Evolutionary conservation across 2,797 vertebrate genomes (phyloP), one percentile per base, ranked within the genome.

Genomic region (Gallinago nigripennis): DNA sequence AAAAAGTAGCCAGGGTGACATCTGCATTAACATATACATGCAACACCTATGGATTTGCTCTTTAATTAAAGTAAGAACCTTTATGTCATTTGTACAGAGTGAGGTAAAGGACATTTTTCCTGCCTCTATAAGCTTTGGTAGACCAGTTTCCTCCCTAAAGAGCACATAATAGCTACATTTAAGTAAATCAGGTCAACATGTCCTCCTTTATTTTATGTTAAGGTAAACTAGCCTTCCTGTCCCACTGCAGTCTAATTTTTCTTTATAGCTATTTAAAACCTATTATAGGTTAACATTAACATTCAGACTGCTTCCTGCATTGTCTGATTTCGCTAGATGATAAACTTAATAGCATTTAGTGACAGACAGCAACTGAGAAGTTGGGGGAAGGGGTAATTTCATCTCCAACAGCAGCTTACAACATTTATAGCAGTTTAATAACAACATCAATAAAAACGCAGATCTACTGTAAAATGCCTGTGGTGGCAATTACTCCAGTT

Each of bases 281-380:
- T 85, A 90, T 96, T 97, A 89, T 60, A 94, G 65, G 58, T 92
- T 79, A 92, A 66, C 61, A 56, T 90, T 89, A 92, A 92, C 88
- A 91, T 95, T 95, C 85, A 94, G 91, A 48, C 84, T 91, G 70
- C 80, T 95, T 96, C 83, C 94, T 94, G 77, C n/a, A 95, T 39
- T 57, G 92, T 91, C 87, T 95, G 95, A 95, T 94, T 96, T 92
- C 93, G 78, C 86, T 94, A 78, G 81, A 92, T 97, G 91, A 96
- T 96, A 92, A 95, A 97, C 85, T 94, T 86, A 90, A 91, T 70
- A 86, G 83, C 46, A 48, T 70, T 85, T 82, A 92, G 65, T 94
- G 92, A 96, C 61, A 96, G 80, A 84, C 88, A 93, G 90, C 66
- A 92, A 72, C 21, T 6, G 13, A 94, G 69, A 25, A 82, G 64